Conservation (phyloP, 2,888 invertebrate species). For the Xestobium rufovillosum region DNA sequence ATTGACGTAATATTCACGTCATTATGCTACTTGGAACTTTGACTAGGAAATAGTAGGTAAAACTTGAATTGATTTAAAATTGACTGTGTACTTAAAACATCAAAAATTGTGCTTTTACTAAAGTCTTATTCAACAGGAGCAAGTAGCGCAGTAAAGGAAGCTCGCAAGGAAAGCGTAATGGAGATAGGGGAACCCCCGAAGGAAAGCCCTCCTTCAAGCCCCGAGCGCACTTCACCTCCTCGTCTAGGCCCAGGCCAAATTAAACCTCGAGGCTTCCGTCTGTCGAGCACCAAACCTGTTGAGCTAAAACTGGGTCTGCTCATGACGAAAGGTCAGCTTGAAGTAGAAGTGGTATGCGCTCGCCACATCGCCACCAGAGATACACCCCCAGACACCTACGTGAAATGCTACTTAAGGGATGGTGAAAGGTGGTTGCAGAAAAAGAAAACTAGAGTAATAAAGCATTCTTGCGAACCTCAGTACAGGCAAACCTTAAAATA, state of each 20-base stretch:
- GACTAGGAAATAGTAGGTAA: too few species aligned
- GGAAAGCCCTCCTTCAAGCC: constrained; percentile 52
- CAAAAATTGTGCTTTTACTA: too few species aligned
- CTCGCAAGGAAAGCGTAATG: constrained; percentile 53
- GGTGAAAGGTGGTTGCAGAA: constrained; percentile 85
- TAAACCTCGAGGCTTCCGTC: constrained; percentile 66
- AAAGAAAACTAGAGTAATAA: constrained; percentile 79
- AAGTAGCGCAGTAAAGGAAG: constrained; percentile 37
- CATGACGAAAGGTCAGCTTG: constrained; percentile 85
- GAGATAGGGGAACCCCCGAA: constrained; percentile 47
- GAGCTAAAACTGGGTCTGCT: constrained; percentile 82
- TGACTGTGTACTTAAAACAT: too few species aligned
- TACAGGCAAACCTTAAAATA: constrained; percentile 87
- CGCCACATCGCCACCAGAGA: constrained; percentile 62
- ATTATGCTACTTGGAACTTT: too few species aligned
- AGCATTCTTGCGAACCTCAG: constrained; percentile 75
- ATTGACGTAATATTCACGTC: too few species aligned
- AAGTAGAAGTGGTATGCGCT: constrained; percentile 76
- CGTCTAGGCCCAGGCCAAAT: constrained; percentile 72
- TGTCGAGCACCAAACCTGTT: constrained; percentile 62
- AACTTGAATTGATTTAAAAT: too few species aligned
- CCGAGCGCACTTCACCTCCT: constrained; percentile 48
- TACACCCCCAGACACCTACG: constrained; percentile 80
- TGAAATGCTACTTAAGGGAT: constrained; percentile 86
- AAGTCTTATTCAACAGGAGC: constrained; percentile 26